Base-by-base conservation (phyloP, 2,113 vertebrate species). In the Anarrhichthys ocellatus region DNA sequence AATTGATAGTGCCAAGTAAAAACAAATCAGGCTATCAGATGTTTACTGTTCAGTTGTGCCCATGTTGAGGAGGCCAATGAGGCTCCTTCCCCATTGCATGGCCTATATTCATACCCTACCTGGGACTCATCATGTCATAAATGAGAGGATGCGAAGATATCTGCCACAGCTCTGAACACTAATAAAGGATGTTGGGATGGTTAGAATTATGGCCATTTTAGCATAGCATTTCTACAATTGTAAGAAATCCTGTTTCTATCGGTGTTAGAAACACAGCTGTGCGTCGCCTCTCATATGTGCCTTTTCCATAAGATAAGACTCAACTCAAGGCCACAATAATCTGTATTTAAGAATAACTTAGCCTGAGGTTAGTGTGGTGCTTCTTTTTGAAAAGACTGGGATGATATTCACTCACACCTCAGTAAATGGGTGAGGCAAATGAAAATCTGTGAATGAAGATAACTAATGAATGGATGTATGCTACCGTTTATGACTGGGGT, bases 301-400 rank as follows among this genome's bases (percentile, higher is more conserved):
- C 61, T 68, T 68, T 65, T 74, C 36, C 18, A 61, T 61, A 42
- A 78, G n/a, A n/a, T 46, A 65, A 17, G 56, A 69, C 22, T 72
- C 36, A 82, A 66, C 38, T 74, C 69, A 71, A 66, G 38, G 18
- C 56, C 67, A 40, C 78, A 80, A 48, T 74, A 36, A 73, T n/a
- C 63, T 5, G 20, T 78, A 34, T 76, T 84, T 72, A 68, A 80
- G 77, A 83, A 80, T 73, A 73, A 84, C 54, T 74, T 78, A 29
- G 67, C 64, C 59, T 82, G 83, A 79, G 84, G 81, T 88, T 80
- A 48, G 29, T 80, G 81, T 29, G 85, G 85, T 72, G 36, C 61
- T 29, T 67, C 17, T 63, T 27, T 69, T 59, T 27, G n/a, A 24
- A 74, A 79, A 80, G 52, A 56, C 64, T 59, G n/a, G 40, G 46